A percentile compares a stretch with the other conserved stretches of the same genome.
These are phyloP conservation scores for Adelphocoris suturalis DNA, from an alignment of 2,888 invertebrate genomes.

Conservation along the genomic window DNA sequence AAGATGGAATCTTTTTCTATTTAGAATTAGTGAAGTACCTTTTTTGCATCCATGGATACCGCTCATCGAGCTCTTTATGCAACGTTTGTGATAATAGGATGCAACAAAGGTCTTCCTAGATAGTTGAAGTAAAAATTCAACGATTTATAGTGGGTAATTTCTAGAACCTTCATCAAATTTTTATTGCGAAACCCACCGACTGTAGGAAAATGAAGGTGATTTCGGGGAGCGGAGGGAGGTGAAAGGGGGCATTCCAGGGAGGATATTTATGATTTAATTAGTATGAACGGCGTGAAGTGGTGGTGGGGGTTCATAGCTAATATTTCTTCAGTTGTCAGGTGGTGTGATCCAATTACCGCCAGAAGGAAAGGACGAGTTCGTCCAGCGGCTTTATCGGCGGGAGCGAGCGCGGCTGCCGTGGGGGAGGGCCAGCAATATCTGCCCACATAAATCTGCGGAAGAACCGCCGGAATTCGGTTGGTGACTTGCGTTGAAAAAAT, in stretches of 20 bases:
- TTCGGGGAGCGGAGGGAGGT: neutral
- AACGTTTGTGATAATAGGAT: neutral
- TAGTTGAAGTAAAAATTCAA: neutral
- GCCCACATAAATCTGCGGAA: slow-evolving; percentile 63
- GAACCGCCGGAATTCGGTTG: slow-evolving; percentile 62
- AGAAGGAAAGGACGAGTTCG: slow-evolving; percentile 31
- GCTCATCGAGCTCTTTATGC: neutral
- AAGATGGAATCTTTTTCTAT: too few relatives aligned
- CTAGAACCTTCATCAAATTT: slow-evolving; percentile 9
- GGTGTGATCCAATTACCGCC: slow-evolving; percentile 42
- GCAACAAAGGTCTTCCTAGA: neutral
- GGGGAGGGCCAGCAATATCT: slow-evolving; percentile 47
- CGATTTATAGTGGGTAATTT: neutral
- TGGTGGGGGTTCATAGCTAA: neutral
- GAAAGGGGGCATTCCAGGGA: neutral
- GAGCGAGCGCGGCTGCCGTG: neutral
- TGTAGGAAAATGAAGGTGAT: neutral
- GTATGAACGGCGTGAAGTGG: neutral
- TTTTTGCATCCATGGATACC: too few relatives aligned
- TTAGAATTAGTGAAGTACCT: too few relatives aligned
- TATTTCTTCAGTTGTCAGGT: slow-evolving; percentile 42
- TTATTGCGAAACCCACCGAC: neutral
- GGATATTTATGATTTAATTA: slow-evolving; percentile 42
- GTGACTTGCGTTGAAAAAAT: slow-evolving; percentile 63
- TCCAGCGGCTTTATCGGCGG: neutral